phyloP scores from a whole-genome alignment of 2,113 vertebrate genomes.

The Percopsis transmontana region DNA sequence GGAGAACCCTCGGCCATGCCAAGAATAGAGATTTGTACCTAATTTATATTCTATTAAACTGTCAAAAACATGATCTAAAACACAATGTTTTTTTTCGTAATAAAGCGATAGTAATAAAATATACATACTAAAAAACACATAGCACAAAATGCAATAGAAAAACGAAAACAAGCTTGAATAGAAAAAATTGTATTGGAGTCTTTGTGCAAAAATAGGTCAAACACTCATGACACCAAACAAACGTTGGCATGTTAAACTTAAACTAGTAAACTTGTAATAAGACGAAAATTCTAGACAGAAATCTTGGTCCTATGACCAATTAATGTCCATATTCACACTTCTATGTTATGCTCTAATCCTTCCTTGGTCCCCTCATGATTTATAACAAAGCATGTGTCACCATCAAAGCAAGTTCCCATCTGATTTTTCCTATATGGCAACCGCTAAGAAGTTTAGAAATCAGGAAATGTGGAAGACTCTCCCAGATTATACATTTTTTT shows the following conservation, averaged over 20 bases:
- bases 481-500: slow-evolving; percentile 65
- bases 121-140: not conserved
- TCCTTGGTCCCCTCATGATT: slow-evolving; percentile 53
- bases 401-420: slow-evolving; percentile 72
- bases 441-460: slow-evolving; percentile 64
- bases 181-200: not conserved
- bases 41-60: not conserved
- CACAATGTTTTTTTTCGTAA: not conserved
- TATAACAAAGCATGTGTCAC: slow-evolving; percentile 49
- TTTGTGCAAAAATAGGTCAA: not conserved
- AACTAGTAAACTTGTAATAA: too few relatives aligned
- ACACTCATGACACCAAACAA: not conserved
- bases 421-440: slow-evolving; percentile 69
- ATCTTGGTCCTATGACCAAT: slow-evolving; percentile 29
- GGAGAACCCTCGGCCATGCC: not conserved
- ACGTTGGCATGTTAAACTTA: slow-evolving; percentile 18
- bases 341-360: slow-evolving; percentile 59
- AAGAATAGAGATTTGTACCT: not conserved
- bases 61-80: not conserved
- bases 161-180: not conserved
- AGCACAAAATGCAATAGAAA: not conserved
- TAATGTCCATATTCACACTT: slow-evolving; percentile 37
- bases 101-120: not conserved
- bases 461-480: slow-evolving; percentile 68
- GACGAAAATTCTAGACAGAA: not conserved